Conservation (phyloP, 2,113 vertebrate genomes). For the Gorsachius goisagi region DNA sequence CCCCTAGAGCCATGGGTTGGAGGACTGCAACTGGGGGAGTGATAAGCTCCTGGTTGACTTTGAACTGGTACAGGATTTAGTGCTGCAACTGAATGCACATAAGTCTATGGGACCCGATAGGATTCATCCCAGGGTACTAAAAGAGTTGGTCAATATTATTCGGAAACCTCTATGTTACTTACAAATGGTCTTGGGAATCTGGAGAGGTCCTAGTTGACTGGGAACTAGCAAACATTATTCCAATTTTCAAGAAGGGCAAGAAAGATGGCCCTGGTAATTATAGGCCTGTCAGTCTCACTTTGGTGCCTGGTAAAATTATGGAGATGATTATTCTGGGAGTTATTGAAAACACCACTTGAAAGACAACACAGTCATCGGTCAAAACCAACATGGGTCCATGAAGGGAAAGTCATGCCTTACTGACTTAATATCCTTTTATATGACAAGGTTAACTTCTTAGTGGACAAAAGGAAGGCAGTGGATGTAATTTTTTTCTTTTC, state of each 20-base stretch:
- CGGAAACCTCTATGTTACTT: neutral
- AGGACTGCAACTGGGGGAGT: neutral
- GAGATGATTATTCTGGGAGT: neutral
- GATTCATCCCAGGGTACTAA: neutral
- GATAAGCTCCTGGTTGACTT: neutral
- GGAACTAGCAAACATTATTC: neutral
- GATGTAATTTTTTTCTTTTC: neutral
- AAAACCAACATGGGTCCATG: neutral
- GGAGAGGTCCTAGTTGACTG: neutral
- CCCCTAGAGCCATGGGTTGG: neutral
- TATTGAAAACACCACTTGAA: neutral
- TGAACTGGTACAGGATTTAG: neutral
- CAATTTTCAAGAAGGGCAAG: neutral
- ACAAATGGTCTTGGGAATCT: neutral
- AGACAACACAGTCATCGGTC: neutral
- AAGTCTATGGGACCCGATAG: neutral
- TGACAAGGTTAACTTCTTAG: neutral
- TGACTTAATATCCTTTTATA: neutral
- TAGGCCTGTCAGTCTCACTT: neutral
- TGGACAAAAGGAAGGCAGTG: neutral
- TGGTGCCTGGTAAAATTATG: neutral
- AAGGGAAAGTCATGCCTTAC: neutral
- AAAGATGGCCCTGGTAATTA: neutral
- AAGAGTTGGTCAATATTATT: neutral
- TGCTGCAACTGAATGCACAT: neutral